Conservation (phyloP, 2,797 vertebrate species). For the Eospalax fontanierii region DNA sequence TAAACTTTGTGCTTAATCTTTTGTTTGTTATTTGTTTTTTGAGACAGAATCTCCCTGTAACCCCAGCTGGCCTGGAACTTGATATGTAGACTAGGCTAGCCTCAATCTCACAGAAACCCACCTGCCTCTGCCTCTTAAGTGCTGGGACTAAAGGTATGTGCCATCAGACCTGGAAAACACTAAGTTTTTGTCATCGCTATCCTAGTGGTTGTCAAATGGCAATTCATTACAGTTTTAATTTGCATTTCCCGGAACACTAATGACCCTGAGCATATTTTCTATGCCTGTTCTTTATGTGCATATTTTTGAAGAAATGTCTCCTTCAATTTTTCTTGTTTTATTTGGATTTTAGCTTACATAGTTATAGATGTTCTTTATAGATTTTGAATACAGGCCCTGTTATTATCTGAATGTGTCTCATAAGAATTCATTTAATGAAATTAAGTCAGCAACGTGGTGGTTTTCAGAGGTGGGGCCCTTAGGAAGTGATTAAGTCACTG, state of each 20-base stretch:
- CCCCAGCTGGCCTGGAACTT: too few relatives aligned
- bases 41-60: too few relatives aligned
- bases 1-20: neutral
- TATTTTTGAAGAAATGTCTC: constrained; percentile 3
- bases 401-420: neutral
- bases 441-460: neutral
- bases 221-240: neutral
- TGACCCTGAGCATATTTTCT: neutral
- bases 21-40: neutral
- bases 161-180: neutral
- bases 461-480: neutral
- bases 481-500: neutral
- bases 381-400: neutral
- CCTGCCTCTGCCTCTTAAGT: too few relatives aligned
- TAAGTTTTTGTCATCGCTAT: neutral
- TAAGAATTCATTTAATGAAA: neutral
- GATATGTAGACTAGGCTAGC: too few relatives aligned
- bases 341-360: neutral
- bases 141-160: too few relatives aligned
- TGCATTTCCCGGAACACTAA: neutral
- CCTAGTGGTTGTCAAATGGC: neutral
- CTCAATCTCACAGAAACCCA: too few relatives aligned
- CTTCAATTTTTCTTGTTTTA: constrained; percentile 9
- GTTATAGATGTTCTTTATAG: neutral
- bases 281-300: neutral